Conservation (phyloP, 2,797 vertebrate species). For the Danio tinwini region DNA sequence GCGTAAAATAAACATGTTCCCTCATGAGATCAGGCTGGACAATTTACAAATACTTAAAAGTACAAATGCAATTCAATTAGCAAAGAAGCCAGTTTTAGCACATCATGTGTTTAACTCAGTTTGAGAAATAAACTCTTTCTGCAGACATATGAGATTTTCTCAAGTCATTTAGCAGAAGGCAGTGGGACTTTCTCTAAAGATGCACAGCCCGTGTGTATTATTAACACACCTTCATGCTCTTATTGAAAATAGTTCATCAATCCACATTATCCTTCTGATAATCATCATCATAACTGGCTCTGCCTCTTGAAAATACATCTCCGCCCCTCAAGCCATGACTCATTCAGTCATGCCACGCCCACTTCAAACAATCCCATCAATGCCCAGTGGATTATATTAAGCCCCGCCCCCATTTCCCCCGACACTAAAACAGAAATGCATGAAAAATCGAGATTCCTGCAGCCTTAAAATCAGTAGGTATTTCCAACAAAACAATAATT, state of each 20-base stretch:
- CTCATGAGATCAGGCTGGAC: too few relatives aligned
- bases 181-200: constrained; percentile 13
- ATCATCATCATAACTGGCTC: background rate
- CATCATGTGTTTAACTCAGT: constrained; percentile 2
- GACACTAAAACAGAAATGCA: background rate
- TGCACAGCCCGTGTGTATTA: constrained; percentile 53
- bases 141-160: background rate
- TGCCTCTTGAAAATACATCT: background rate
- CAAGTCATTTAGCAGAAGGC: background rate
- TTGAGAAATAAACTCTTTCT: background rate
- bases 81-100: background rate
- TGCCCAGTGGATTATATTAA: background rate
- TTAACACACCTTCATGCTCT: background rate
- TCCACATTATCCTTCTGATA: background rate
- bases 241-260: background rate
- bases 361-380: background rate
- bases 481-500: background rate
- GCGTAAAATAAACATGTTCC: too few relatives aligned
- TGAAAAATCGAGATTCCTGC: background rate
- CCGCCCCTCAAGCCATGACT: background rate
- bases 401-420: background rate
- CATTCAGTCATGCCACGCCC: background rate
- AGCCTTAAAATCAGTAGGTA: background rate
- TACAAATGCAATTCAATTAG: background rate
- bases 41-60: too few relatives aligned